phyloP scores from a whole-genome alignment of 1,140 invertebrate genomes.

The Drosophila orena region DNA sequence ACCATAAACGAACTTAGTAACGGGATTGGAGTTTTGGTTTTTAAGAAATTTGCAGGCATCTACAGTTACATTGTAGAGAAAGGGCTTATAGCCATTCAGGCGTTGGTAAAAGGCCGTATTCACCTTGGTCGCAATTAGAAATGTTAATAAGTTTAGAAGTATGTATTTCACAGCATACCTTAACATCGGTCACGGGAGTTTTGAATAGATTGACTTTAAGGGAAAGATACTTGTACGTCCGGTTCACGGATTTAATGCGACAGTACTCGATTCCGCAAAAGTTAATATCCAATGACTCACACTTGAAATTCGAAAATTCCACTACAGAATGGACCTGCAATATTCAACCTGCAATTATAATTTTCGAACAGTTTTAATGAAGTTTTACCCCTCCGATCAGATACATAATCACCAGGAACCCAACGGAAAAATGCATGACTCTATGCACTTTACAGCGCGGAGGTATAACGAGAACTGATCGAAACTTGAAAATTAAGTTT shows the following conservation, averaged over 20 bases:
- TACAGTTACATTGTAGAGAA: conserved; percentile 22
- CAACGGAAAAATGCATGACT: no score
- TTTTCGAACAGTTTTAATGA: neutral
- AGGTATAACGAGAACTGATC: no score
- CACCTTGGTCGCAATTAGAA: neutral
- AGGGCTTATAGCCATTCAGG: conserved; percentile 16
- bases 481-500: no score
- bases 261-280: neutral
- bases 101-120: conserved; percentile 10
- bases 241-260: conserved; percentile 8
- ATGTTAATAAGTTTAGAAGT: neutral
- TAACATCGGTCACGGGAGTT: neutral
- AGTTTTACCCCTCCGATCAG: neutral
- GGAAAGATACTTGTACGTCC: conserved; percentile 9
- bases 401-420: neutral
- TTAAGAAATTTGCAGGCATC: conserved; percentile 10
- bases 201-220: neutral
- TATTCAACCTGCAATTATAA: neutral
- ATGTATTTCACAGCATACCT: neutral
- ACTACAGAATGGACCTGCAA: neutral
- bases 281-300: neutral
- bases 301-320: neutral
- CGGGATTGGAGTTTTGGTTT: neutral
- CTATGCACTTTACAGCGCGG: no score
- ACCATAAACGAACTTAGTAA: neutral